Evolutionary conservation across 2,888 invertebrate species (phyloP).

Genomic region (Lasioglossum calceatum): DNA sequence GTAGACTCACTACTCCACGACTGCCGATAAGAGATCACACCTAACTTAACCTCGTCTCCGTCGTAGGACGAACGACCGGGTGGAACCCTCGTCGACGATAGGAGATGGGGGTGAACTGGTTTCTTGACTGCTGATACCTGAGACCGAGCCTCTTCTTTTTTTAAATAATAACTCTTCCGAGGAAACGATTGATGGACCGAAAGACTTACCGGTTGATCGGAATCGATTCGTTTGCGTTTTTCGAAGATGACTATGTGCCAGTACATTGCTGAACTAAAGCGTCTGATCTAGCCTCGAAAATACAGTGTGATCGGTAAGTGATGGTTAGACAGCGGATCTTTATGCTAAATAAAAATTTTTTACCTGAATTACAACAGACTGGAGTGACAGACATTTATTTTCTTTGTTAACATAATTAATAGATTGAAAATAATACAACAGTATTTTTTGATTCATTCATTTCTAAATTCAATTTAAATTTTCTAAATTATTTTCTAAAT

Average conservation of each 20-base stretch:
- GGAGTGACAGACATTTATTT: no score
- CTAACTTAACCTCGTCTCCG: conserved; percentile 77
- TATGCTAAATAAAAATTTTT: no score
- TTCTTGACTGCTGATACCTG: conserved; percentile 27
- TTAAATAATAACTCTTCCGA: conserved; percentile 14
- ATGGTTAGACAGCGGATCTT: no score
- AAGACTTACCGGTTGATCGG: not conserved
- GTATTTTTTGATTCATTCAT: no score
- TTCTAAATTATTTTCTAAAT: no score
- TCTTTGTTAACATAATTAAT: no score
- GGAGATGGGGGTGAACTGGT: conserved; percentile 9
- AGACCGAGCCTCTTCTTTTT: not conserved
- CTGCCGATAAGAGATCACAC: conserved; percentile 80
- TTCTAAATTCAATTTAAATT: no score
- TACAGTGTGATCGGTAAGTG: not conserved
- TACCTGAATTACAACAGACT: no score
- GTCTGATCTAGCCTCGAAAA: not conserved
- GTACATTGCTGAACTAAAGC: not conserved
- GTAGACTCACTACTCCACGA: conserved; percentile 77
- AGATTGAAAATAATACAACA: no score
- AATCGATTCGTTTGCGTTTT: not conserved
- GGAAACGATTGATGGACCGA: not conserved
- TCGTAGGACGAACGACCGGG: conserved; percentile 67
- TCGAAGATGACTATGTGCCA: not conserved
- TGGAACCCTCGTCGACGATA: conserved; percentile 52